phyloP scores from a whole-genome alignment of 2,113 vertebrate genomes.

The Noctilio leporinus region DNA sequence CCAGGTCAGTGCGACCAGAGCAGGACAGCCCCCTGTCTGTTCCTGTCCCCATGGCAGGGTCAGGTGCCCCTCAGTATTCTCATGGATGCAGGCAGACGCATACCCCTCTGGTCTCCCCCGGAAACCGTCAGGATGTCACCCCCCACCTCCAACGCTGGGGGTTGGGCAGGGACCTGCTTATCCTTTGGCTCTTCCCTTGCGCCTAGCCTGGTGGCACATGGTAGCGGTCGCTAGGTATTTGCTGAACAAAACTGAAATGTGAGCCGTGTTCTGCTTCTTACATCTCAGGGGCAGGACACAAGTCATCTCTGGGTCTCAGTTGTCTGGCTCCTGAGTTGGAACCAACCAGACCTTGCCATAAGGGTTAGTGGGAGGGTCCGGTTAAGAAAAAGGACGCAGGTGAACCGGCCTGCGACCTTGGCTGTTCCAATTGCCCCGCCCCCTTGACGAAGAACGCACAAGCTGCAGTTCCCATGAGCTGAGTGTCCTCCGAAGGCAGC shows the following conservation, averaged over 20 bases:
- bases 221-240: neutral
- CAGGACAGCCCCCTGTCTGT: rapidly evolving
- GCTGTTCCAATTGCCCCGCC: neutral
- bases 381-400: neutral
- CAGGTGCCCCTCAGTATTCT: neutral
- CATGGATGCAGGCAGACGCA: rapidly evolving
- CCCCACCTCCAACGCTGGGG: rapidly evolving
- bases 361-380: neutral
- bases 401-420: neutral
- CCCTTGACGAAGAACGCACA: neutral
- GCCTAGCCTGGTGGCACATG: rapidly evolving
- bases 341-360: neutral
- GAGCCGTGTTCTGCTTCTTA: neutral
- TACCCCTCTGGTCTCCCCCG: neutral
- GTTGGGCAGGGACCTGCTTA: neutral
- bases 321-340: neutral
- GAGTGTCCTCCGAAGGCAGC: neutral
- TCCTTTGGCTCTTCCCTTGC: neutral
- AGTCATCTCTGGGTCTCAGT: neutral
- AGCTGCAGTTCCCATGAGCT: neutral
- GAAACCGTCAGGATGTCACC: neutral
- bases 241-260: neutral
- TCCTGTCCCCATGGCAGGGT: neutral
- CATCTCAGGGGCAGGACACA: neutral
- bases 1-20: neutral